phyloP scores from a whole-genome alignment of 2,797 vertebrate genomes.

The Amniataba percoides region DNA sequence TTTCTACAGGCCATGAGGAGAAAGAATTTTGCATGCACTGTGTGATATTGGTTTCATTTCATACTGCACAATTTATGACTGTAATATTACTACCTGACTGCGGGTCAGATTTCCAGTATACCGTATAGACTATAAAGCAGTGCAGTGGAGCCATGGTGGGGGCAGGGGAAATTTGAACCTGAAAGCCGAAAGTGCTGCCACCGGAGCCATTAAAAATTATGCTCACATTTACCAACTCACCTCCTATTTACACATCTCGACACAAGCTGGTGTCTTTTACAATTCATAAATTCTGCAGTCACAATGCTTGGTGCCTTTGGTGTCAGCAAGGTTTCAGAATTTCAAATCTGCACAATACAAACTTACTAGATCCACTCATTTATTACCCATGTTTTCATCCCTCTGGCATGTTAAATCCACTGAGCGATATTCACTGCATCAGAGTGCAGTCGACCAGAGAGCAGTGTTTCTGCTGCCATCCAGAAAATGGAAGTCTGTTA shows the following conservation, averaged over 20 bases:
- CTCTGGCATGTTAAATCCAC: slow-evolving; percentile 19
- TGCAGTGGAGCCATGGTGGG: not conserved
- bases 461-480: slow-evolving; percentile 34
- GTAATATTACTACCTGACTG: slow-evolving; percentile 20
- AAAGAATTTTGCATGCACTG: not conserved
- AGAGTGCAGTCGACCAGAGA: slow-evolving; percentile 1
- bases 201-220: not conserved
- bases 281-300: not conserved
- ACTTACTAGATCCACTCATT: not conserved
- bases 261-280: not conserved
- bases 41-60: slow-evolving; percentile 30
- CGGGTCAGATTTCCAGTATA: slow-evolving; percentile 15
- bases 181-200: too few species aligned
- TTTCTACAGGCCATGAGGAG: slow-evolving; percentile 10
- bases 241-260: not conserved
- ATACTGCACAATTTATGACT: slow-evolving; percentile 30
- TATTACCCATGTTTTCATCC: slow-evolving; percentile 6
- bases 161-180: not conserved
- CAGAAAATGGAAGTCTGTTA: slow-evolving; percentile 63
- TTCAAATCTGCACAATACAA: slow-evolving; percentile 2
- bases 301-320: not conserved
- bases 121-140: not conserved
- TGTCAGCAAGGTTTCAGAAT: not conserved
- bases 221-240: not conserved
- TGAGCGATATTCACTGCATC: slow-evolving; percentile 19